Percentiles rank a stretch among this genome's conserved stretches.
Conservation (phyloP, 2,113 vertebrate genomes). For the Gopherus evgoodei region DNA sequence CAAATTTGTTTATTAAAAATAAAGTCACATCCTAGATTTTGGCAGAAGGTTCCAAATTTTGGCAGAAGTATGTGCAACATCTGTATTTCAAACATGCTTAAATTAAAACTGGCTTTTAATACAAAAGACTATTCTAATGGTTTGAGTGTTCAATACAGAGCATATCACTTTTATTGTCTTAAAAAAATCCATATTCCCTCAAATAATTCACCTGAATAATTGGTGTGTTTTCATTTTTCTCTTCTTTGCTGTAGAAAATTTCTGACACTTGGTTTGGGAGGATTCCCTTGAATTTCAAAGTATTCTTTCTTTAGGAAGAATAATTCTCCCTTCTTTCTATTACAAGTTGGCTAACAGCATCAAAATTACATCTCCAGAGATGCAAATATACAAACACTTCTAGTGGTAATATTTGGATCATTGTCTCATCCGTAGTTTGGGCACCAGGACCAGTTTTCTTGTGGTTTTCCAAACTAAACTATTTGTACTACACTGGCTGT, state of each 20-base stretch:
- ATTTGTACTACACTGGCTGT: neutral
- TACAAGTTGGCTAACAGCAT: constrained; percentile 37
- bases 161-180: neutral
- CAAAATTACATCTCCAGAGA: constrained; percentile 41
- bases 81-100: neutral
- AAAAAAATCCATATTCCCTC: neutral
- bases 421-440: constrained; percentile 19
- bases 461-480: neutral
- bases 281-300: constrained; percentile 52
- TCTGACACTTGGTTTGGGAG: constrained; percentile 29
- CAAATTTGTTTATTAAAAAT: neutral
- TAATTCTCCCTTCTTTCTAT: neutral
- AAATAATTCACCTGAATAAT: neutral
- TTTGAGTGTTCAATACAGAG: neutral
- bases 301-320: constrained; percentile 1
- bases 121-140: neutral
- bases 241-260: neutral
- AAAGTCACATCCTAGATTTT: neutral
- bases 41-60: neutral
- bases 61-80: neutral
- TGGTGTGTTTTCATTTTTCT: neutral
- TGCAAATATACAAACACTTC: neutral
- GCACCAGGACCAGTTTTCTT: neutral
- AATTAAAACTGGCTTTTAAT: neutral
- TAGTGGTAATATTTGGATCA: constrained; percentile 34